Evolutionary conservation across 2,888 invertebrate genomes (phyloP), one percentile per base, ranked within the genome.

Genomic region (Andrena hattorfiana): DNA sequence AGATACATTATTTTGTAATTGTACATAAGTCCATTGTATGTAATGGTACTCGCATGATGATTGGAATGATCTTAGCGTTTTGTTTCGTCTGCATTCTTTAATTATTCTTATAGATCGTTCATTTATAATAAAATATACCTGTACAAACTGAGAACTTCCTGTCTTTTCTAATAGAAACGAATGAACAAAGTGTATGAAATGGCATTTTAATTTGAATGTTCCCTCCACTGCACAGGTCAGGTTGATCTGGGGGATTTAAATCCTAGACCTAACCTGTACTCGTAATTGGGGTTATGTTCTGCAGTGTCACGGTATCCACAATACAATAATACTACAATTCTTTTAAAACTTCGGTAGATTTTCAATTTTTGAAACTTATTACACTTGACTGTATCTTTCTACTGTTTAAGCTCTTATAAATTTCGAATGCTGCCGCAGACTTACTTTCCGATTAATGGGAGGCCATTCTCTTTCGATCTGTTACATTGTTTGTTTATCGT

Each of bases 251-350:
- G n/a, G 13, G 3, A 23, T 63, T 35, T 63, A 63, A 51, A 63
- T 62, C 10, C n/a, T 26, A 20, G 13, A 6, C 23, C n/a, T 56
- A 73, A 73, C 74, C 28, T 60, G 0, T 28, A 48, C 32, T 48
- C 10, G 1, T 3, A 20, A 54, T 35, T 69, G 3, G 67, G 86
- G 86, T 86, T 86, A 81, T 67, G 70, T 80, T 60, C 1, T 13
- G 0, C 2, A 63, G 48, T 59, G 62, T 54, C 13, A 16, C n/a
- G 7, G 13, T 30, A 26, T 28, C 26, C 7, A 20, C 2, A 23
- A n/a, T 26, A 66, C n/a, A 13, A 8, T 16, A 23, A 20, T 35
- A 16, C n/a, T 16, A 10, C 2, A 51, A 62, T n/a, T 51, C 23
- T 23, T 13, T 51, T 42, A n/a, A 49, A 7, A 51, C 5, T 13